Percentiles rank a stretch among this genome's conserved stretches.
phyloP scores from a whole-genome alignment of 92 coral and sea anemone genomes.

The Actinernus sp. region DNA sequence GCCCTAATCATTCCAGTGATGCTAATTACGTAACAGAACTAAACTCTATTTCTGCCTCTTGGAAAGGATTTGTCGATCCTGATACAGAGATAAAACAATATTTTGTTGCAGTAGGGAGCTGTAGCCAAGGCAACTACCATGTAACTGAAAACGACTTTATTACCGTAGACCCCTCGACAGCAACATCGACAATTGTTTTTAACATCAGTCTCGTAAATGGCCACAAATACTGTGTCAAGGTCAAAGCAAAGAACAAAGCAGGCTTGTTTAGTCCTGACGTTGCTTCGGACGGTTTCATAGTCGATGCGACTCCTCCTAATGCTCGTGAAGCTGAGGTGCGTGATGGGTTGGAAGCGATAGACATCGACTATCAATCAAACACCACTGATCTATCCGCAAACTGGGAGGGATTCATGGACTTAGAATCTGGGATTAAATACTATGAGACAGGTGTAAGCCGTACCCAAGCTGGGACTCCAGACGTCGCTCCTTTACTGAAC shows the following conservation, averaged over 20 bases:
- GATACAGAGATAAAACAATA: constrained; percentile 68
- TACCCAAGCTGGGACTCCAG: constrained; percentile 52
- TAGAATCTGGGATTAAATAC: constrained; percentile 66
- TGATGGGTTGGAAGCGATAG: constrained; percentile 70
- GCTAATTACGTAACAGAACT: constrained; percentile 68
- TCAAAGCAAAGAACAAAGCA: constrained; percentile 89
- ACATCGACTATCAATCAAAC: constrained; percentile 77
- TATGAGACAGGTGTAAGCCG: constrained; percentile 75
- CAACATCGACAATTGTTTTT: constrained; percentile 54
- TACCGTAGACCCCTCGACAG: constrained; percentile 46
- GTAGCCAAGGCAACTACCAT: constrained; percentile 74
- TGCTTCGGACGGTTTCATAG: constrained; percentile 78
- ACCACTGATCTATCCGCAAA: constrained; percentile 60
- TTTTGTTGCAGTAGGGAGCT: constrained; percentile 83
- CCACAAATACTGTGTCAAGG: constrained; percentile 82
- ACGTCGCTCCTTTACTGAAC: constrained; percentile 50
- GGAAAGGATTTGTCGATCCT: constrained; percentile 66
- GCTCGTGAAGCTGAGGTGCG: constrained; percentile 61
- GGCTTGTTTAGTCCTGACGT: constrained; percentile 67
- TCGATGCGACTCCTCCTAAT: constrained; percentile 76
- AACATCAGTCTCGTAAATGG: constrained; percentile 71
- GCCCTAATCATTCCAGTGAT: constrained; percentile 38
- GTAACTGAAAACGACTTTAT: constrained; percentile 72
- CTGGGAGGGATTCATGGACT: constrained; percentile 74
- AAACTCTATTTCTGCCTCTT: constrained; percentile 62